Percentiles rank a stretch among this genome's conserved stretches.
Conservation (phyloP, 30 jellyfish, hydroid and myxozoan species). For the Turritopsis rubra region DNA sequence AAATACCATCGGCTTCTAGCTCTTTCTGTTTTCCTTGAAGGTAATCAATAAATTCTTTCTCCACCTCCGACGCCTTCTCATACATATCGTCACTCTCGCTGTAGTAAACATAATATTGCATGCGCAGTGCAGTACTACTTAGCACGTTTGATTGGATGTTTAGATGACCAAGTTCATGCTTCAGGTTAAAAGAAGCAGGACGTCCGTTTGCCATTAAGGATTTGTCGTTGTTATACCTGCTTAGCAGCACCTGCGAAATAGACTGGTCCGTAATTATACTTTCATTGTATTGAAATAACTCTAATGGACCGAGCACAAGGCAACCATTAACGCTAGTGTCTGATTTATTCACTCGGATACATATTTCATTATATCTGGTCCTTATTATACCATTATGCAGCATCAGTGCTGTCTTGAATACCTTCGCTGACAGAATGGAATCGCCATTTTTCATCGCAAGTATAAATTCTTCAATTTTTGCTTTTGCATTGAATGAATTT, state of each 20-base stretch:
- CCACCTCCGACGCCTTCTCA: background rate
- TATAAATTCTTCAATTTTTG: conserved; percentile 40
- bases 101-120: conserved; percentile 1
- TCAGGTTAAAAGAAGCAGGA: background rate
- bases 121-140: background rate
- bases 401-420: conserved; percentile 34
- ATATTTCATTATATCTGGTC: conserved; percentile 27
- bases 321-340: conserved; percentile 3
- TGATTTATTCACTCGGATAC: conserved; percentile 22
- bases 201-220: background rate
- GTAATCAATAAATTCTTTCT: conserved; percentile 7
- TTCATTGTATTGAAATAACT: conserved; percentile 37
- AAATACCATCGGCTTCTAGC: conserved; percentile 8
- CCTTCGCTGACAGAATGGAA: conserved; percentile 27
- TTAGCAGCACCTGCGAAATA: background rate
- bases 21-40: background rate
- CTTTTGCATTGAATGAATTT: conserved; percentile 35
- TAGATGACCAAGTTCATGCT: background rate
- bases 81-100: conserved; percentile 2
- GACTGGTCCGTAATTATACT: conserved; percentile 16
- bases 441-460: conserved; percentile 19
- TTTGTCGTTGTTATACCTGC: background rate
- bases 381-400: conserved; percentile 28
- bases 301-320: conserved; percentile 30
- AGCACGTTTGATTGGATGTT: background rate